Conservation (phyloP, 2,113 vertebrate species). For the Ceuthmochares aereus region DNA sequence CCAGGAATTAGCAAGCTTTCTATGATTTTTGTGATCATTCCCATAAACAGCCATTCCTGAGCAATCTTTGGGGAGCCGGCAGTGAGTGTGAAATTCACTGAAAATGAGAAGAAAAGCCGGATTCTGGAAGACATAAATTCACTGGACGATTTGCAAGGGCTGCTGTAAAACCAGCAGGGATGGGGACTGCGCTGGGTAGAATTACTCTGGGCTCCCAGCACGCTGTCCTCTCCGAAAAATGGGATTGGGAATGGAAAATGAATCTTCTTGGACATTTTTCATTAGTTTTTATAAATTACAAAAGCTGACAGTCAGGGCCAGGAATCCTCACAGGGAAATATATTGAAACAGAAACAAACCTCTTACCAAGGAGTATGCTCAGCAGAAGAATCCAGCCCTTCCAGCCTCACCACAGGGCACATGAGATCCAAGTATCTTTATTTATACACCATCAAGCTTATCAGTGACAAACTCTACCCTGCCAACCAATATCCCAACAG, state of each 20-base stretch:
- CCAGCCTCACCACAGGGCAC: background rate
- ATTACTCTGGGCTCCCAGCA: background rate
- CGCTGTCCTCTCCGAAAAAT: background rate
- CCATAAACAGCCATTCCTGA: background rate
- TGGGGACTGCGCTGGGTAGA: background rate
- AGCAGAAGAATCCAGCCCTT: background rate
- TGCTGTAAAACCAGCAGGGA: background rate
- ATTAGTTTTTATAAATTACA: background rate
- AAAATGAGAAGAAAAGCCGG: background rate
- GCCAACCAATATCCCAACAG: background rate
- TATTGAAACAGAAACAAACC: background rate
- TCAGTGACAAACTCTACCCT: background rate
- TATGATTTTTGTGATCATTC: background rate
- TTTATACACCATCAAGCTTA: background rate
- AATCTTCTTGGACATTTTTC: background rate
- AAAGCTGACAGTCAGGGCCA: background rate
- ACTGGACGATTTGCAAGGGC: background rate
- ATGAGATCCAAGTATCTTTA: background rate
- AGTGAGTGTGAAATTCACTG: background rate
- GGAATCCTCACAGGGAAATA: background rate
- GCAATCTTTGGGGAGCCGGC: background rate
- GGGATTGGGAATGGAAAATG: background rate
- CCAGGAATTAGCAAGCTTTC: background rate
- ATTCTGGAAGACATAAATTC: background rate
- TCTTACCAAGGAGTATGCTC: background rate